phyloP scores from a whole-genome alignment of 2,797 vertebrate species.

The Pipistrellus pygmaeus region DNA sequence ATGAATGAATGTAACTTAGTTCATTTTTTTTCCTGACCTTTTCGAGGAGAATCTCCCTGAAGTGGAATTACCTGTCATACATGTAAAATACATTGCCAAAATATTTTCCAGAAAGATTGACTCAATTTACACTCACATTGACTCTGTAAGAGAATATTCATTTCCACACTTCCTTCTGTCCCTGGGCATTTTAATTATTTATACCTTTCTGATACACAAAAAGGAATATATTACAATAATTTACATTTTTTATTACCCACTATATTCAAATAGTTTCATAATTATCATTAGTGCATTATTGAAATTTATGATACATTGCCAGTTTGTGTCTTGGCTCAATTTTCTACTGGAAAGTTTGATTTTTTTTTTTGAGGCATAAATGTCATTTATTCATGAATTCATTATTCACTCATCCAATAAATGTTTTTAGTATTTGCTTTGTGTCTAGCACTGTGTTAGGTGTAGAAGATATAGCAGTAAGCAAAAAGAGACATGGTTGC shows the following conservation, averaged over 20 bases:
- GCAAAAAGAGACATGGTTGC: not conserved
- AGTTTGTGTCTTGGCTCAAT: constrained; percentile 15
- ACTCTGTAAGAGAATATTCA: constrained; percentile 12
- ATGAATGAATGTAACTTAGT: constrained; percentile 44
- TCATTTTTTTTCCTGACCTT: not conserved
- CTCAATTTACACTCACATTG: constrained; percentile 24
- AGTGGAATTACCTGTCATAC: constrained; percentile 27
- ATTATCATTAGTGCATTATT: constrained; percentile 26
- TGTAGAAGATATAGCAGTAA: not conserved
- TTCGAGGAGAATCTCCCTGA: constrained; percentile 37
- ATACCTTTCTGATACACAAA: constrained; percentile 14
- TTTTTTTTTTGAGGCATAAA: constrained; percentile 27
- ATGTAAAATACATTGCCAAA: constrained; percentile 58
- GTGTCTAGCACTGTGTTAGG: constrained; percentile 3
- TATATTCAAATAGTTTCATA: constrained; percentile 19
- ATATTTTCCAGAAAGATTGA: constrained; percentile 53
- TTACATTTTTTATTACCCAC: not conserved
- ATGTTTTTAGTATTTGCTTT: constrained; percentile 51
- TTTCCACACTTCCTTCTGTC: constrained; percentile 17
- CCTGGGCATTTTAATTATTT: constrained; percentile 13
- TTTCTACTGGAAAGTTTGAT: constrained; percentile 56
- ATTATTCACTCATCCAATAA: constrained; percentile 3
- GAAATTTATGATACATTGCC: not conserved
- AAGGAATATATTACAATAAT: constrained; percentile 3
- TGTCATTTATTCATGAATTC: constrained; percentile 33